Evolutionary conservation across 2,888 invertebrate genomes (phyloP).

Genomic region (Balanococcus diminutus): DNA sequence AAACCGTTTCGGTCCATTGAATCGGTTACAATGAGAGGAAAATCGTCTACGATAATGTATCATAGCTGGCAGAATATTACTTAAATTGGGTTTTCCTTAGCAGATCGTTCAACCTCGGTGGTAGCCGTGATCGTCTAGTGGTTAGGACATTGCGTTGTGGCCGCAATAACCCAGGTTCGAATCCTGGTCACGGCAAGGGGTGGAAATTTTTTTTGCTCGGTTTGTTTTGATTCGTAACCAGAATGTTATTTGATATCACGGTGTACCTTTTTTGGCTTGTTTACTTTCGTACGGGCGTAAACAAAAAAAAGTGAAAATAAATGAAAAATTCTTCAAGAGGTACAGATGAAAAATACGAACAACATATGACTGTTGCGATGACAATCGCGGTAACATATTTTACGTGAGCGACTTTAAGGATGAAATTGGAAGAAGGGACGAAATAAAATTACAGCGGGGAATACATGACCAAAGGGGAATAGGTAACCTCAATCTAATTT

Average conservation of each 20-base stretch:
- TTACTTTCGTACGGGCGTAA: background rate
- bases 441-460: constrained; percentile 46
- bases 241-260: background rate
- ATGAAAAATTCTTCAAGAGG: background rate
- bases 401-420: constrained; percentile 5
- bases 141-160: constrained; percentile 79
- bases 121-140: constrained; percentile 75
- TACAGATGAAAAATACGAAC: background rate
- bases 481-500: constrained; percentile 51
- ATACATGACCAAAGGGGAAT: constrained; percentile 44
- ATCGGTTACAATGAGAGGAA: background rate
- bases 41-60: background rate
- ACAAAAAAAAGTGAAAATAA: background rate
- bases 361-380: background rate
- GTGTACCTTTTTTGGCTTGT: background rate
- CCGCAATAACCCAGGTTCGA: constrained; percentile 80
- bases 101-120: background rate
- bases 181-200: constrained; percentile 72
- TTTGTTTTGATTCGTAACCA: background rate
- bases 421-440: constrained; percentile 27
- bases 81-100: background rate
- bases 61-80: background rate
- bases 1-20: background rate
- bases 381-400: constrained; percentile 18
- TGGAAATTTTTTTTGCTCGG: constrained; percentile 5